These are phyloP conservation scores for Rhynchotus rufescens DNA, from an alignment of 2,797 vertebrate species.

Conservation along the genomic window DNA sequence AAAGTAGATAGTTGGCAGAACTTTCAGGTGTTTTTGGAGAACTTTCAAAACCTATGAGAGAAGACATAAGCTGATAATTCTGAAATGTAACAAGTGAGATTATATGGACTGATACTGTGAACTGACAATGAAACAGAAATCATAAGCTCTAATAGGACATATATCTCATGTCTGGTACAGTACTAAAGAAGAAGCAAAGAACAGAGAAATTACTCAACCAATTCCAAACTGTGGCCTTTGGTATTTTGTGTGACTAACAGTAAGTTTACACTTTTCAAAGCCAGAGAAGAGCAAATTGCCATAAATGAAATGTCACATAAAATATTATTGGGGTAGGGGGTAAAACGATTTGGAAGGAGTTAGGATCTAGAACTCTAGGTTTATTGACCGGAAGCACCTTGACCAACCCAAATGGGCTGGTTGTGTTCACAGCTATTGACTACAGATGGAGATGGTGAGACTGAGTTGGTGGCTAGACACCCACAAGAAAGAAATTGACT, in stretches of 20 bases:
- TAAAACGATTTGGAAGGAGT: background rate
- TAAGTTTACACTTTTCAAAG: background rate
- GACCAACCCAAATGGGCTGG: background rate
- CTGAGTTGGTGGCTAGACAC: background rate
- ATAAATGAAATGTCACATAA: background rate
- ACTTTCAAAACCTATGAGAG: background rate
- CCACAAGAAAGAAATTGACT: background rate
- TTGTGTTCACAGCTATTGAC: rapidly evolving
- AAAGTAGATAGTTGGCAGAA: background rate
- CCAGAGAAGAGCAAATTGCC: background rate
- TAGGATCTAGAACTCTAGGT: background rate
- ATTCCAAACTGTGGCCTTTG: background rate
- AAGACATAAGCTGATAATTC: background rate
- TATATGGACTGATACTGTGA: background rate
- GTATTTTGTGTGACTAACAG: background rate
- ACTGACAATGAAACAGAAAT: background rate
- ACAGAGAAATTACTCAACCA: background rate
- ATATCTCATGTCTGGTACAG: background rate
- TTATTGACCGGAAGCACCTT: background rate
- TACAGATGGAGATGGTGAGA: background rate
- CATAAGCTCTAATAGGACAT: background rate
- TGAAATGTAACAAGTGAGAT: background rate
- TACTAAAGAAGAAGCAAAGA: background rate
- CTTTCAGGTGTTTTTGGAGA: background rate
- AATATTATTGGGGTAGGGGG: background rate